phyloP scores from a whole-genome alignment of 2,797 vertebrate genomes.

The Takifugu ocellatus region DNA sequence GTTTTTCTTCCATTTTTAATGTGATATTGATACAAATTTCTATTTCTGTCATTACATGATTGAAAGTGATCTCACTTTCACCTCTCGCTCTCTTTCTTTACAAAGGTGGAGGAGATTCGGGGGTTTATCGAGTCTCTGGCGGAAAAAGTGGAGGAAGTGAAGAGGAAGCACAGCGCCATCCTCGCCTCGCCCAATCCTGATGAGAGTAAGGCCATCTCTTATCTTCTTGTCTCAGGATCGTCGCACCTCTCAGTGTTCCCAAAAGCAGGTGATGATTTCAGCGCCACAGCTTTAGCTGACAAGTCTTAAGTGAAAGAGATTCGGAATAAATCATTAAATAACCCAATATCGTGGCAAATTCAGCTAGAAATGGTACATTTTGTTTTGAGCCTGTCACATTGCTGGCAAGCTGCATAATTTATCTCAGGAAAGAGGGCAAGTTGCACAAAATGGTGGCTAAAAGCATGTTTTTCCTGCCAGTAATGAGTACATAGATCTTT shows the following conservation, averaged over 20 bases:
- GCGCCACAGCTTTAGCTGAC: too few relatives aligned
- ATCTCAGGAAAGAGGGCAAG: too few relatives aligned
- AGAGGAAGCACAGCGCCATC: constrained; percentile 93
- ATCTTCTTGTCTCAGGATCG: background rate
- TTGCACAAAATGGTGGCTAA: background rate
- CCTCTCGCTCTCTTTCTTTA: constrained; percentile 25
- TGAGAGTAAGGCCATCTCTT: constrained; percentile 56
- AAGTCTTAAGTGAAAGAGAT: too few relatives aligned
- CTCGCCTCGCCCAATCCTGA: constrained; percentile 91
- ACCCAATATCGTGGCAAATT: too few relatives aligned
- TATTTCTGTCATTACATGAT: constrained; percentile 14
- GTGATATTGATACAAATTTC: constrained; percentile 33
- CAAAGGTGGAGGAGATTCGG: constrained; percentile 93
- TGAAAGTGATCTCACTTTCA: constrained; percentile 14
- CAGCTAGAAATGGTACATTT: too few relatives aligned
- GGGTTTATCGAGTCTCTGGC: constrained; percentile 90
- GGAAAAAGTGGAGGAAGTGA: constrained; percentile 96
- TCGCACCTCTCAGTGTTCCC: too few relatives aligned
- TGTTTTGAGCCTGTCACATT: too few relatives aligned
- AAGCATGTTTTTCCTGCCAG: background rate
- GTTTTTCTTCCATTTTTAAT: constrained; percentile 31
- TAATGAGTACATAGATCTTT: background rate
- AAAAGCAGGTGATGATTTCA: too few relatives aligned
- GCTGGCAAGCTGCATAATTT: too few relatives aligned
- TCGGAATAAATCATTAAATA: too few relatives aligned